These are phyloP conservation scores for Merodon equestris DNA, from an alignment of 2,888 invertebrate species.

Conservation along the genomic window DNA sequence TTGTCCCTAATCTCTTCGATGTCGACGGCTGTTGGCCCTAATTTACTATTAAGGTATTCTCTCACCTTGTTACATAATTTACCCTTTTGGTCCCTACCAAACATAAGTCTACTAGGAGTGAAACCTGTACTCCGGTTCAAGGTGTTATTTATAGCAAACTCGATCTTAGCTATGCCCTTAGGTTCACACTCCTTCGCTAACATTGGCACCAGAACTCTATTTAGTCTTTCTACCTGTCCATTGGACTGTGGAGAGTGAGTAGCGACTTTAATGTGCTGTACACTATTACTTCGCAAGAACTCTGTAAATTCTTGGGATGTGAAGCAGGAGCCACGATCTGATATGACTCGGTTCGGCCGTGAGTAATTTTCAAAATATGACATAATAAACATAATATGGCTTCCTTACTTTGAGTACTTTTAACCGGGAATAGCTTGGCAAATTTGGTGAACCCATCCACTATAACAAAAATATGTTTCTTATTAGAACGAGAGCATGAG, in stretches of 20 bases:
- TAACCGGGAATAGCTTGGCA: slow-evolving; percentile 23
- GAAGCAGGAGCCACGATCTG: slow-evolving; percentile 35
- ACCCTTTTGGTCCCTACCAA: slow-evolving; percentile 31
- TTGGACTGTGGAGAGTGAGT: slow-evolving; percentile 31
- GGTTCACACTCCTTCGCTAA: slow-evolving; percentile 32
- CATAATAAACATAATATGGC: slow-evolving; percentile 25
- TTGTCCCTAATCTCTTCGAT: slow-evolving; percentile 8
- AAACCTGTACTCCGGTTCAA: slow-evolving; percentile 38
- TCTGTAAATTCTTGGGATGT: slow-evolving; percentile 38
- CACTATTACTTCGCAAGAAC: slow-evolving; percentile 16
- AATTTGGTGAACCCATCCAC: slow-evolving; percentile 37
- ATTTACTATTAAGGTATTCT: slow-evolving; percentile 31
- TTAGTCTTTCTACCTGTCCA: slow-evolving; percentile 35
- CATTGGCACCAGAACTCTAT: slow-evolving; percentile 29
- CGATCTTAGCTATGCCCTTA: slow-evolving; percentile 38
- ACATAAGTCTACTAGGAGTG: slow-evolving; percentile 14
- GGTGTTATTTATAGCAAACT: slow-evolving; percentile 39
- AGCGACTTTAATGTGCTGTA: slow-evolving; percentile 45
- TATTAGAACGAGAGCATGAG: slow-evolving; percentile 41
- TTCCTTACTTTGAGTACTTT: slow-evolving; percentile 31
- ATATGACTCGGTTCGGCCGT: slow-evolving; percentile 23
- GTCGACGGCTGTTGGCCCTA: slow-evolving; percentile 3
- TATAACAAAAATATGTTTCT: slow-evolving; percentile 24
- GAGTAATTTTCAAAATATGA: slow-evolving; percentile 24
- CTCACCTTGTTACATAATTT: slow-evolving; percentile 57